Conservation (phyloP, 53 echinoderm and acorn worm genomes). For the Arbacia lixula region DNA sequence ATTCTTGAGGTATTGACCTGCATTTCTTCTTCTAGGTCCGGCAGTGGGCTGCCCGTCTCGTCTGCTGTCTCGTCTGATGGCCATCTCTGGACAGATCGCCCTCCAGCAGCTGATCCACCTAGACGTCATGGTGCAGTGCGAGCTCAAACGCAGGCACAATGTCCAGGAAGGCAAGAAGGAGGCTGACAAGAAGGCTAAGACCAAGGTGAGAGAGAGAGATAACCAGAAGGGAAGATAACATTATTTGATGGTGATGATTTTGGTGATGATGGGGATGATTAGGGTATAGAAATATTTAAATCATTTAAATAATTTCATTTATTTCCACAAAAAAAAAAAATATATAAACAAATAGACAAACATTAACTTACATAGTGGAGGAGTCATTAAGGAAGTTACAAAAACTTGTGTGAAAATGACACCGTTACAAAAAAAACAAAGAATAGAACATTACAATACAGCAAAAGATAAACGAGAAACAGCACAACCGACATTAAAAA, state of each 20-base stretch:
- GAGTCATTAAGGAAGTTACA: no score
- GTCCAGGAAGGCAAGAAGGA: constrained; percentile 86
- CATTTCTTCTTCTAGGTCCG: constrained; percentile 35
- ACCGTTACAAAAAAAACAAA: no score
- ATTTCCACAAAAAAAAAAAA: no score
- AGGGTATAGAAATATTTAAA: constrained; percentile 10
- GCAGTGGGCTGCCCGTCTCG: constrained; percentile 66
- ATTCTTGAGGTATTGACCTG: no score
- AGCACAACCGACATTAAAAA: no score
- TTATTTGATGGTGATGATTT: constrained; percentile 16
- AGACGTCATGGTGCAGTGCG: constrained; percentile 84
- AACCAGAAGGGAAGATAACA: neutral
- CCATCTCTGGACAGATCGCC: constrained; percentile 87
- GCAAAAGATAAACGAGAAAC: no score
- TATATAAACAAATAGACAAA: no score
- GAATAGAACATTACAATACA: no score
- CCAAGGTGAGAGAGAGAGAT: no score
- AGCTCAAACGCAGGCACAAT: constrained; percentile 91
- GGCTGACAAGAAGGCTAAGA: constrained; percentile 64
- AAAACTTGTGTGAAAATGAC: no score
- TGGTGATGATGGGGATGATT: constrained; percentile 37
- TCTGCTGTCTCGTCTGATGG: constrained; percentile 88
- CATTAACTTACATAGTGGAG: no score
- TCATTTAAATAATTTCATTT: no score
- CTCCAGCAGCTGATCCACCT: constrained; percentile 88